These are phyloP conservation scores for Megaceryle torquata DNA, from an alignment of 2,113 vertebrate genomes.

Conservation along the genomic window DNA sequence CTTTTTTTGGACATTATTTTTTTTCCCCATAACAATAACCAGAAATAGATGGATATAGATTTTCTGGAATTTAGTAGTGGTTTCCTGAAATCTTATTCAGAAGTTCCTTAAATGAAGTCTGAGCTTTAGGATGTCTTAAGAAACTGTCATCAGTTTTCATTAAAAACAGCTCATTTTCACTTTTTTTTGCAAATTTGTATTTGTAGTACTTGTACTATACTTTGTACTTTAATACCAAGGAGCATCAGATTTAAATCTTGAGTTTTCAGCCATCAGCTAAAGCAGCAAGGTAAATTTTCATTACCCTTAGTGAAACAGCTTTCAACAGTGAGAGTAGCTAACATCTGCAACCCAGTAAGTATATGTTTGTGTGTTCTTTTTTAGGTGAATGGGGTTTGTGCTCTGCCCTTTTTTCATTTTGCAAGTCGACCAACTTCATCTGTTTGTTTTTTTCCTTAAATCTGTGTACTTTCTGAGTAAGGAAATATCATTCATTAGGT, in stretches of 20 bases:
- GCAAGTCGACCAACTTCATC: not conserved
- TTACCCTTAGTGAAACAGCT: not conserved
- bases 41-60: not conserved
- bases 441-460: not conserved
- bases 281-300: not conserved
- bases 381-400: not conserved
- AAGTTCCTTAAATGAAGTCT: not conserved
- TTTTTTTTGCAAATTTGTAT: not conserved
- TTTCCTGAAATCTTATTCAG: not conserved
- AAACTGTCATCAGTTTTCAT: not conserved
- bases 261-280: not conserved
- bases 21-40: not conserved
- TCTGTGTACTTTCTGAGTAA: not conserved
- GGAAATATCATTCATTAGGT: not conserved
- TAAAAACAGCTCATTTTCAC: not conserved
- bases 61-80: not conserved
- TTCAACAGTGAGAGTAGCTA: not conserved
- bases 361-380: not conserved
- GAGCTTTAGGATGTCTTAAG: not conserved
- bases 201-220: not conserved
- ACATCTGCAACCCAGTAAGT: not conserved
- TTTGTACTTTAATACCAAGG: not conserved
- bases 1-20: not conserved
- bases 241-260: not conserved
- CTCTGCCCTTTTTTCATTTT: not conserved